Percentiles rank a stretch among this genome's conserved stretches.
phyloP scores from a whole-genome alignment of 2,797 vertebrate species.

The Hemibagrus guttatus region DNA sequence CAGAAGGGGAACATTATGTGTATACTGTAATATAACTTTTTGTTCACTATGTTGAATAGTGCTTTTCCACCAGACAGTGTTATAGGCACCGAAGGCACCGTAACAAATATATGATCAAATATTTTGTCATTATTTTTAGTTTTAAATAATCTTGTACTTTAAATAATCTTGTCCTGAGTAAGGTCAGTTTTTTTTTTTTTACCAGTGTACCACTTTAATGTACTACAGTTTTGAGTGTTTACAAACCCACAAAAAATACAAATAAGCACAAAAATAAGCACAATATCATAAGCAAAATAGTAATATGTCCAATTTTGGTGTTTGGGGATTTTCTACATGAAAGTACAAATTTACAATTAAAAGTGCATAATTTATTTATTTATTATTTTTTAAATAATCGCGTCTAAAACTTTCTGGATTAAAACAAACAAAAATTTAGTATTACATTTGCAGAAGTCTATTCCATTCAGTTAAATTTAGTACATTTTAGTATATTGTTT shows the following conservation, averaged over 20 bases:
- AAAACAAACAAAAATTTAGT: not conserved
- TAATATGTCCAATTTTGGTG: not conserved
- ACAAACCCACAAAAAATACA: not conserved
- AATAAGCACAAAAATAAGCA: not conserved
- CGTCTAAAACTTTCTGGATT: not conserved
- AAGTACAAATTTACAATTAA: not conserved
- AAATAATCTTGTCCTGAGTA: not conserved
- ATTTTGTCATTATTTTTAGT: not conserved
- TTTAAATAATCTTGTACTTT: not conserved
- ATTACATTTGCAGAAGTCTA: not conserved
- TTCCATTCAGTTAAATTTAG: not conserved
- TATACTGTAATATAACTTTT: too few species aligned
- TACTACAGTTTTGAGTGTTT: not conserved
- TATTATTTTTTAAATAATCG: too few species aligned
- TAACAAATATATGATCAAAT: not conserved
- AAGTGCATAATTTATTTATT: too few species aligned
- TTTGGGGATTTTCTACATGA: not conserved
- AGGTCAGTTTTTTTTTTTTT: not conserved
- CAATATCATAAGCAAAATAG: not conserved
- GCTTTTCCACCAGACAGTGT: not conserved
- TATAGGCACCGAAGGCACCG: not conserved
- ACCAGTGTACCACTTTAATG: not conserved
- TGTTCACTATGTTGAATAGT: not conserved
- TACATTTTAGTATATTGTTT: not conserved
- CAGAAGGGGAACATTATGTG: not conserved